phyloP scores from a whole-genome alignment of 2,888 invertebrate genomes.

The Teinopalpus imperialis region DNA sequence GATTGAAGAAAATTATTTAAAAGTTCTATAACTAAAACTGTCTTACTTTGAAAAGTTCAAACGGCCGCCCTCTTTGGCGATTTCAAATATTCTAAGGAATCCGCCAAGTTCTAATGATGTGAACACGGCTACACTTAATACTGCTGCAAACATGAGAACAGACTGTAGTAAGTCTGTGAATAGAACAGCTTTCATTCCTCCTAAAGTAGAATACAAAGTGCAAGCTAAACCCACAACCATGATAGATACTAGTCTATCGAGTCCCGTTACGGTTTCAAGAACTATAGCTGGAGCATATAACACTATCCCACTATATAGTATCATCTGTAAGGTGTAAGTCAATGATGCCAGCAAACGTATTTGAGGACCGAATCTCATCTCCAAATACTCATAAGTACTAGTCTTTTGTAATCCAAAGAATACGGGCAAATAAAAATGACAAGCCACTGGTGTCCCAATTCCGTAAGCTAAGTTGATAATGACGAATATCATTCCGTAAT shows the following conservation, averaged over 20 bases:
- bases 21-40: conserved; percentile 10
- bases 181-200: conserved; percentile 95
- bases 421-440: conserved; percentile 90
- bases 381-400: conserved; percentile 96
- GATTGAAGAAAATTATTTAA: not conserved
- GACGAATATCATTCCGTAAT: conserved; percentile 90
- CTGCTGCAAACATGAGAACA: conserved; percentile 90
- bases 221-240: conserved; percentile 89
- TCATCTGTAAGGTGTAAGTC: conserved; percentile 94
- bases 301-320: conserved; percentile 94
- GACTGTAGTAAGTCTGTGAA: conserved; percentile 94
- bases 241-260: conserved; percentile 87
- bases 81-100: conserved; percentile 85
- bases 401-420: conserved; percentile 91
- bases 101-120: conserved; percentile 88
- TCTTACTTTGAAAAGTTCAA: conserved; percentile 86
- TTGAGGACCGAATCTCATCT: conserved; percentile 90
- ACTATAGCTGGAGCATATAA: conserved; percentile 96
- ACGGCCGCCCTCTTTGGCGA: conserved; percentile 86
- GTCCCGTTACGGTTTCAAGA: conserved; percentile 91
- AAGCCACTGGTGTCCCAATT: conserved; percentile 89
- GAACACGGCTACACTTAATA: conserved; percentile 89
- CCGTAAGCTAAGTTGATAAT: conserved; percentile 88
- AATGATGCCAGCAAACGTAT: conserved; percentile 90
- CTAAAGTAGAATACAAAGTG: conserved; percentile 92